Evolutionary conservation across 2,888 invertebrate species (phyloP).

Genomic region (Agrochola lota): DNA sequence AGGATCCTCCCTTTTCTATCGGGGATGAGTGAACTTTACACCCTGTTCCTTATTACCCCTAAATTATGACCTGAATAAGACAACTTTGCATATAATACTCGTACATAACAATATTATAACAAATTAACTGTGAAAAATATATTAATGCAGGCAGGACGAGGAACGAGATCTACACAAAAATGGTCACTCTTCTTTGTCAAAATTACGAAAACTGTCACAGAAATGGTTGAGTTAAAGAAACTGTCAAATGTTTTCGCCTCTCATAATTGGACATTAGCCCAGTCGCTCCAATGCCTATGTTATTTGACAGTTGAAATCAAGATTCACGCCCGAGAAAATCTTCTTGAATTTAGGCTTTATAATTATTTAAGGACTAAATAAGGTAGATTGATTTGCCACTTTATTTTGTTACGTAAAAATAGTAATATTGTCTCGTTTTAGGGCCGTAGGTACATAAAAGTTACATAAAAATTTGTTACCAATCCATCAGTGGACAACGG

Average conservation of each 20-base stretch:
- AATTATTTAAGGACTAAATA: background rate
- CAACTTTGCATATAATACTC: no score
- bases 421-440: constrained; percentile 4
- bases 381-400: background rate
- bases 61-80: no score
- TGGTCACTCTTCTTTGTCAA: background rate
- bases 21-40: no score
- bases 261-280: background rate
- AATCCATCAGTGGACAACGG: constrained; percentile 47
- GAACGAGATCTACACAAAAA: background rate
- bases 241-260: background rate
- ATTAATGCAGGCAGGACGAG: no score
- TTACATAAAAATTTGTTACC: constrained; percentile 44
- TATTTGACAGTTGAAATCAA: constrained; percentile 1
- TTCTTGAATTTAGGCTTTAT: background rate
- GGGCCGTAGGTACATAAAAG: constrained; percentile 26
- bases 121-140: no score
- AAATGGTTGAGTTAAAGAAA: constrained; percentile 5
- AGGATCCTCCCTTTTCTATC: no score
- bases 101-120: no score
- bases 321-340: background rate
- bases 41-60: no score
- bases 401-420: background rate
- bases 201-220: background rate
- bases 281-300: background rate